Evolutionary conservation across 1,140 invertebrate species (phyloP).

Genomic region (Diorhabda carinulata): DNA sequence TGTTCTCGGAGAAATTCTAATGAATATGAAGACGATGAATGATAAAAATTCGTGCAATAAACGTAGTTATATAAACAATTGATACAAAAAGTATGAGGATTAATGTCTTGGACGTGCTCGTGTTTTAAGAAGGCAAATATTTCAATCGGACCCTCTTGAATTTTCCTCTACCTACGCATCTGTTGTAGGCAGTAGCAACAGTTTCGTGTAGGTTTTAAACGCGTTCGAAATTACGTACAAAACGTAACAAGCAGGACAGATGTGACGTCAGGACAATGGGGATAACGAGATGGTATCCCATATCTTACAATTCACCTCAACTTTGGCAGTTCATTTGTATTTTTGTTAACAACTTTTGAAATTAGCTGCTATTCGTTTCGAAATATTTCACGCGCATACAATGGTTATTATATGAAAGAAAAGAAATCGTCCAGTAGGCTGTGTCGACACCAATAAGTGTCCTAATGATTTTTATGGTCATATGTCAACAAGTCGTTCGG

Average conservation of each 20-base stretch:
- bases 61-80: too few relatives aligned
- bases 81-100: too few relatives aligned
- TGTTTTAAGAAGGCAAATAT: too few relatives aligned
- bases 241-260: constrained; percentile 10
- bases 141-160: too few relatives aligned
- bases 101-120: too few relatives aligned
- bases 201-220: constrained; percentile 6
- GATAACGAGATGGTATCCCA: constrained; percentile 11
- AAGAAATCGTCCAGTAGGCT: constrained; percentile 8
- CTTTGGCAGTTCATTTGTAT: constrained; percentile 1
- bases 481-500: neutral
- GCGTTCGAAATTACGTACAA: constrained; percentile 3
- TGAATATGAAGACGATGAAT: too few relatives aligned
- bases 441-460: neutral
- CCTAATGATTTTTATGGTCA: neutral
- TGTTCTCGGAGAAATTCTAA: too few relatives aligned
- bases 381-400: constrained; percentile 8
- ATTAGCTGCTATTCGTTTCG: constrained; percentile 9
- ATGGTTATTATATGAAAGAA: constrained; percentile 10
- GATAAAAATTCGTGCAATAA: too few relatives aligned
- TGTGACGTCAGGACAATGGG: constrained; percentile 8
- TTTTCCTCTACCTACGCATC: neutral
- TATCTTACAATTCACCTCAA: constrained; percentile 14
- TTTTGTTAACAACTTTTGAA: constrained; percentile 9
- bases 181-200: constrained; percentile 7